phyloP scores from a whole-genome alignment of 2,113 vertebrate genomes.

The Dipodomys ordii region DNA sequence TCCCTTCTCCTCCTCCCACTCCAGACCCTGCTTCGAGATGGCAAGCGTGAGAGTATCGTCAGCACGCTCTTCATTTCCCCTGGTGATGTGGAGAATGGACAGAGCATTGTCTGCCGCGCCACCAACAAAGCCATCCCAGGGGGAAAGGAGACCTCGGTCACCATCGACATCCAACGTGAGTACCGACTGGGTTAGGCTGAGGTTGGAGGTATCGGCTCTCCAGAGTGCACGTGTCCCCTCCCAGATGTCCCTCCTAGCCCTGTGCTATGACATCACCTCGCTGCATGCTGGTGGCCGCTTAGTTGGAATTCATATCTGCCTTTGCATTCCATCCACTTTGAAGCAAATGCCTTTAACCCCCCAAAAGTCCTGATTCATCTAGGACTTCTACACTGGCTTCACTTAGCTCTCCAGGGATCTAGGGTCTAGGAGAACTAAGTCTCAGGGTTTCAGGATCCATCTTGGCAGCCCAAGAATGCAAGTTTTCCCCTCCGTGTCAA shows the following conservation, averaged over 20 bases:
- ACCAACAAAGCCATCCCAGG: slow-evolving; percentile 97
- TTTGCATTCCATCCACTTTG: neutral
- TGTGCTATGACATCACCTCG: too few species aligned
- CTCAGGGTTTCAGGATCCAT: neutral
- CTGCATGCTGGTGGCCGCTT: neutral
- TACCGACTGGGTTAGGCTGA: accelerated
- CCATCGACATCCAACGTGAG: slow-evolving; percentile 99
- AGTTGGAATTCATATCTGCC: neutral
- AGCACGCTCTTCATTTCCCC: slow-evolving; percentile 96
- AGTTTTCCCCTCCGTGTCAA: neutral
- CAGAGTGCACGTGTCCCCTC: neutral
- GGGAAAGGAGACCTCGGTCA: slow-evolving; percentile 97
- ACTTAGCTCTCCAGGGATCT: accelerated
- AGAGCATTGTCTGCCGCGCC: slow-evolving; percentile 95
- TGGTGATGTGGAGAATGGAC: slow-evolving; percentile 95
- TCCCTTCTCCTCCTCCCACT: neutral
- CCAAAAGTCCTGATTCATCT: neutral
- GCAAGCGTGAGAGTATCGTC: slow-evolving; percentile 95
- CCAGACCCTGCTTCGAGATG: slow-evolving; percentile 94
- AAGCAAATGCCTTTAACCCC: neutral
- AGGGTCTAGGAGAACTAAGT: neutral
- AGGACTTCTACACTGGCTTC: neutral
- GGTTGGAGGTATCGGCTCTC: neutral
- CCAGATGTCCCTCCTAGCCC: neutral
- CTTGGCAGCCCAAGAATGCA: neutral